These are phyloP conservation scores for Eudemis profundana DNA, from an alignment of 2,888 invertebrate genomes.

Conservation along the genomic window DNA sequence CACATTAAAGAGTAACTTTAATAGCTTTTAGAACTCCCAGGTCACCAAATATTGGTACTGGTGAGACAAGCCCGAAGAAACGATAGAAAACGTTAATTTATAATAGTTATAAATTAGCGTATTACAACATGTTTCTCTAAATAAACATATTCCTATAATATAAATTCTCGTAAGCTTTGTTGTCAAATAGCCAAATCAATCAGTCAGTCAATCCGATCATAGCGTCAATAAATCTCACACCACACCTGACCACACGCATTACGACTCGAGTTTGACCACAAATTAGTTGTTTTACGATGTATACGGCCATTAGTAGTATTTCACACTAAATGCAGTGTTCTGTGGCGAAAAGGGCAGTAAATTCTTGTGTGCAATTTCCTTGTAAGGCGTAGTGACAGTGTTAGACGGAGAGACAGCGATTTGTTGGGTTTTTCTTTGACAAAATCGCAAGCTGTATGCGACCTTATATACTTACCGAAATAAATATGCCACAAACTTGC, in stretches of 20 bases:
- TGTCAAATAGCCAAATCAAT: constrained; percentile 26
- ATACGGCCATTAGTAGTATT: constrained; percentile 29
- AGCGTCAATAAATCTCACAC: constrained; percentile 32
- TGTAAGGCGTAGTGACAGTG: constrained; percentile 35
- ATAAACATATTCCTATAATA: constrained; percentile 21
- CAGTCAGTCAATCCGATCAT: constrained; percentile 28
- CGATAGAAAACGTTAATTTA: constrained; percentile 1
- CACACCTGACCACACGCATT: constrained; percentile 37
- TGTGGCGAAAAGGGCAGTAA: constrained; percentile 44
- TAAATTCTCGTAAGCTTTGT: constrained; percentile 22
- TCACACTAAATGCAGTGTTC: constrained; percentile 41
- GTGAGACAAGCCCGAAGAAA: background rate
- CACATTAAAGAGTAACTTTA: too few species aligned
- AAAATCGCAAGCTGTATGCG: too few species aligned
- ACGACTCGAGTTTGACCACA: constrained; percentile 25
- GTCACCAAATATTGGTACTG: background rate
- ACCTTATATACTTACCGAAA: too few species aligned
- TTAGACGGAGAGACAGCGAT: constrained; percentile 33
- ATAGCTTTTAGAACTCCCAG: background rate
- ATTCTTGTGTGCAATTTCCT: constrained; percentile 47
- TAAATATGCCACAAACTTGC: too few species aligned
- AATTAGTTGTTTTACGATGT: constrained; percentile 40
- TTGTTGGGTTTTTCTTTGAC: background rate
- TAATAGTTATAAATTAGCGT: constrained; percentile 18
- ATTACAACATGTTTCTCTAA: constrained; percentile 30